phyloP scores from a whole-genome alignment of 2,113 vertebrate species.

The Papio anubis region DNA sequence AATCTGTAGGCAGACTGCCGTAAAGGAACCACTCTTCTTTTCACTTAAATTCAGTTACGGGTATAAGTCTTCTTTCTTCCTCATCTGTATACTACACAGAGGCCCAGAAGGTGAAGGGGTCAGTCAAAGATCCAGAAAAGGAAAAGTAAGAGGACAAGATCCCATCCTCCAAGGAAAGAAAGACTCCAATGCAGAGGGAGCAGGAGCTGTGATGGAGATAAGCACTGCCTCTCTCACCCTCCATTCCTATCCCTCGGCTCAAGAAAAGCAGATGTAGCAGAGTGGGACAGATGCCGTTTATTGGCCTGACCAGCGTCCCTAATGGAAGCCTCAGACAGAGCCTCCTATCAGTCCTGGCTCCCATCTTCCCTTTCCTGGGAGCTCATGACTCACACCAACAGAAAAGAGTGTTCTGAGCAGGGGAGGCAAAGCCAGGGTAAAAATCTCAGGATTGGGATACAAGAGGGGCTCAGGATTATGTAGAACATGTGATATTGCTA shows the following conservation, averaged over 20 bases:
- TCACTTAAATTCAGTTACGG: neutral
- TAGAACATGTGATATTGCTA: neutral
- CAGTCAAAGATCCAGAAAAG: neutral
- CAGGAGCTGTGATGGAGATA: neutral
- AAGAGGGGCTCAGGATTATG: neutral
- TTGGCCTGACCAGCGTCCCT: neutral
- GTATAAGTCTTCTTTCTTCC: neutral
- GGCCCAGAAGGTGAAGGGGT: neutral
- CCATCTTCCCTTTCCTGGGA: neutral
- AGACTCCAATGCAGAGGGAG: neutral
- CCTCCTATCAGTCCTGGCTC: neutral
- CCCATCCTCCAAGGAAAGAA: neutral
- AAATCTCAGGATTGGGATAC: neutral
- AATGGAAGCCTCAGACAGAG: neutral
- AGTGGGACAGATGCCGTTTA: conserved; percentile 43
- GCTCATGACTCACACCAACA: neutral
- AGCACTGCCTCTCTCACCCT: neutral
- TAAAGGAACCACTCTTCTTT: neutral
- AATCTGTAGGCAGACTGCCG: neutral
- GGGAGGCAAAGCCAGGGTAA: neutral
- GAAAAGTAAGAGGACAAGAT: neutral
- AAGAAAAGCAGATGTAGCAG: conserved; percentile 30
- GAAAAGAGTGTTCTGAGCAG: neutral
- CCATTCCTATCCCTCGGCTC: neutral
- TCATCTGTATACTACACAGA: neutral